Evolutionary conservation across 1,140 invertebrate genomes (phyloP), one percentile per base, ranked within the genome.

Genomic region (Stegodyphus dumicola): DNA sequence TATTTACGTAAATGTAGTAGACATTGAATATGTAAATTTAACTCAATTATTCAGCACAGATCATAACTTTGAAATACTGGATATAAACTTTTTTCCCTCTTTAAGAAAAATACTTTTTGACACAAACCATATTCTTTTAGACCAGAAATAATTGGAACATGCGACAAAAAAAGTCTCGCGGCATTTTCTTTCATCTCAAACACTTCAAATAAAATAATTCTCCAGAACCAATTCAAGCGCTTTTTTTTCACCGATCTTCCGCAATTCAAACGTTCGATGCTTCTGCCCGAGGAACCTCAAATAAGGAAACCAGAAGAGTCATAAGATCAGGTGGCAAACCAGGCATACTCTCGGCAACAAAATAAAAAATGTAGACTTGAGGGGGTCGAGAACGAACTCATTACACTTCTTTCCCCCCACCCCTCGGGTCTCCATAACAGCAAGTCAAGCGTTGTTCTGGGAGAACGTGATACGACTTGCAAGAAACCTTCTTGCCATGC

Each of bases 281-380:
- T 15, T 60, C 15, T 60, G 56, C 56, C 56, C 33, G 33, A 33
- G 33, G 33, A 33, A 11, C 56, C 56, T 60, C 56, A 11, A 60
- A 9, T 15, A 60, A 60, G 9, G 15, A 60, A 60, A 60, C 15
- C 56, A 60, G 56, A 60, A 60, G 4, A 60, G 56, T 9, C 56
- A 15, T 60, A 60, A 77, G 75, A 77, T 77, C 75, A 77, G 75
- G 75, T 77, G 75, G 75, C 75, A 77, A 77, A 77, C 60, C 56
- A 77, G 75, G 17, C 33, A 65, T 33, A 77, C 60, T 65, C 48
- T 17, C 33, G 6, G 48, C 17, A 71, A 49, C 49, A 71, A 48
- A 71, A 71, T 49, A 71, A 71, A 71, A 71, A 18, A 75, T 10
- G 10, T 17, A 54, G 18, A 60, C 9, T 60, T 60, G 9, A 60